Conservation (phyloP, 2,113 vertebrate species). For the Megatriorchis doriae region DNA sequence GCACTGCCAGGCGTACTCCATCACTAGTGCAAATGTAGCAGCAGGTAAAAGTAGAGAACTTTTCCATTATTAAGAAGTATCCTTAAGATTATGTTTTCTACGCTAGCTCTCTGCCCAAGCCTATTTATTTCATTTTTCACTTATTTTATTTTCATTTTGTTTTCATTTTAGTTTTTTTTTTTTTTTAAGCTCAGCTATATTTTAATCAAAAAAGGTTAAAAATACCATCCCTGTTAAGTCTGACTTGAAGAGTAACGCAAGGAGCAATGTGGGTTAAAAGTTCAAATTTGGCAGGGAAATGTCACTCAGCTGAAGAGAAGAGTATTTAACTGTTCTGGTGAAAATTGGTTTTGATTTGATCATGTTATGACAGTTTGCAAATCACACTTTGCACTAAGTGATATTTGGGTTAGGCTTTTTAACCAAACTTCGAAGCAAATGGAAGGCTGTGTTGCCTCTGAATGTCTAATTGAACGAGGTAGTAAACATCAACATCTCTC, state of each 20-base stretch:
- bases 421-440: conserved; percentile 24
- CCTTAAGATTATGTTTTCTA: not conserved
- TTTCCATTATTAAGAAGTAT: not conserved
- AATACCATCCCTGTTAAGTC: not conserved
- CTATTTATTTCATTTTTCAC: not conserved
- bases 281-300: conserved; percentile 53
- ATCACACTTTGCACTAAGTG: conserved; percentile 51
- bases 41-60: not conserved
- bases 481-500: conserved; percentile 51
- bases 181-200: not conserved
- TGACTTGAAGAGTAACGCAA: not conserved
- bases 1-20: not conserved
- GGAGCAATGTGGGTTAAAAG: conserved; percentile 38
- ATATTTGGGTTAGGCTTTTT: conserved; percentile 49
- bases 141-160: not conserved
- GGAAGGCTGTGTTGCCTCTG: not conserved
- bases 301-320: conserved; percentile 39
- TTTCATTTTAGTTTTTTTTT: not conserved
- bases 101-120: not conserved
- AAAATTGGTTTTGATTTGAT: conserved; percentile 62
- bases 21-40: conserved; percentile 9
- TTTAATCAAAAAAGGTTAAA: not conserved
- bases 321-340: conserved; percentile 61
- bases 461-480: not conserved
- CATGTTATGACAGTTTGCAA: conserved; percentile 63